Evolutionary conservation across 2,113 vertebrate species (phyloP).

Genomic region (Spheniscus mendiculus): DNA sequence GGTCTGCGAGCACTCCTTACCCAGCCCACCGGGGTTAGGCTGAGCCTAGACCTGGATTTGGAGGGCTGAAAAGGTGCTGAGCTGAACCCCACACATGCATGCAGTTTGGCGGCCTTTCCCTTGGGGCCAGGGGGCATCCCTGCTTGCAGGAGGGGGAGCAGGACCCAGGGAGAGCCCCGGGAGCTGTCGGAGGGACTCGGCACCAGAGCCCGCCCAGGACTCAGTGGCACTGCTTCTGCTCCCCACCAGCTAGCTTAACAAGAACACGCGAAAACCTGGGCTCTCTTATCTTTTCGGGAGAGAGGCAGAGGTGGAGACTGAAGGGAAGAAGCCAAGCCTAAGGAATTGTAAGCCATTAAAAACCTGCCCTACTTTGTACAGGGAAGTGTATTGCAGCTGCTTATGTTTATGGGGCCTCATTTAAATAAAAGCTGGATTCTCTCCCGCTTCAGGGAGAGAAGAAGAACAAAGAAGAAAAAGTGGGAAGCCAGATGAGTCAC

Average conservation of each 20-base stretch:
- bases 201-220: neutral
- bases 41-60: neutral
- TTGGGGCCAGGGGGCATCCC: neutral
- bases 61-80: neutral
- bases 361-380: neutral
- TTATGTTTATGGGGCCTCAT: neutral
- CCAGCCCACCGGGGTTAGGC: fast-evolving
- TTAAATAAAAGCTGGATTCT: constrained; percentile 7
- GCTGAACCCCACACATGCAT: fast-evolving
- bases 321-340: neutral
- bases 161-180: neutral
- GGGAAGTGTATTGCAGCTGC: neutral
- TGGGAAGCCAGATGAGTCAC: constrained; percentile 19
- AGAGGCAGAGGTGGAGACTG: neutral
- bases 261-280: neutral
- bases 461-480: neutral
- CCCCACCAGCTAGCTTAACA: neutral
- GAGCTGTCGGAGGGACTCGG: neutral
- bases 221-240: neutral
- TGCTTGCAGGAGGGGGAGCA: neutral
- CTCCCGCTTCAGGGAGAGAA: neutral
- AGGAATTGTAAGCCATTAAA: neutral
- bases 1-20: neutral
- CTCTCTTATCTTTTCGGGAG: neutral
- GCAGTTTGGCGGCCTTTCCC: too few relatives aligned